Evolutionary conservation across 2,113 vertebrate species (phyloP).

Genomic region (Xyliphius kryptos): DNA sequence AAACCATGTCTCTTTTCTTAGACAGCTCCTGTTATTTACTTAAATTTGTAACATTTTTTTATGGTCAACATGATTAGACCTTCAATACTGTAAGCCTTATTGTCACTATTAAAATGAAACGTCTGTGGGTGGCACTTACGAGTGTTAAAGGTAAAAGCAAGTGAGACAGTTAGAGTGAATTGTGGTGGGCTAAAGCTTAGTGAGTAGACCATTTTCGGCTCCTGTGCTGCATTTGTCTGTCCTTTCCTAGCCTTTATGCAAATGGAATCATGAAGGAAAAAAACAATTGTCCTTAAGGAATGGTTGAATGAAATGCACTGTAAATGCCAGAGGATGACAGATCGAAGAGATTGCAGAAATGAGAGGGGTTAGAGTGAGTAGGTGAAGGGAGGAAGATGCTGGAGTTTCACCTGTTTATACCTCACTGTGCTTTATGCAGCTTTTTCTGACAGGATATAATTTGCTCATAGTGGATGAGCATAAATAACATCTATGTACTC

Average conservation of each 20-base stretch:
- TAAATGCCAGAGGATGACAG: constrained; percentile 89
- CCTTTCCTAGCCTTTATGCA: constrained; percentile 74
- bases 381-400: constrained; percentile 64
- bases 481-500: constrained; percentile 44
- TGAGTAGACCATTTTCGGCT: constrained; percentile 67
- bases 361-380: constrained; percentile 2
- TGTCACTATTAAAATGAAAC: constrained; percentile 5
- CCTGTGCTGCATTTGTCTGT: constrained; percentile 64
- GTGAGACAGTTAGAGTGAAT: constrained; percentile 34
- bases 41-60: neutral
- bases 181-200: constrained; percentile 37
- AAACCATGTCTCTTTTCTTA: neutral
- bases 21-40: too few relatives aligned
- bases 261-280: constrained; percentile 78
- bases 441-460: constrained; percentile 32
- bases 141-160: constrained; percentile 22
- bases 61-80: neutral
- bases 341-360: constrained; percentile 72
- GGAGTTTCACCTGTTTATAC: constrained; percentile 28
- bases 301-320: constrained; percentile 82
- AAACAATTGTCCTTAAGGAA: constrained; percentile 93
- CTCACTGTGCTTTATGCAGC: constrained; percentile 17
- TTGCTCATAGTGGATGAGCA: constrained; percentile 41
- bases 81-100: neutral
- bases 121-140: neutral